Evolutionary conservation across 2,888 invertebrate species (phyloP), one percentile per base, ranked within the genome.

Genomic region (Nemapogon koenigi): DNA sequence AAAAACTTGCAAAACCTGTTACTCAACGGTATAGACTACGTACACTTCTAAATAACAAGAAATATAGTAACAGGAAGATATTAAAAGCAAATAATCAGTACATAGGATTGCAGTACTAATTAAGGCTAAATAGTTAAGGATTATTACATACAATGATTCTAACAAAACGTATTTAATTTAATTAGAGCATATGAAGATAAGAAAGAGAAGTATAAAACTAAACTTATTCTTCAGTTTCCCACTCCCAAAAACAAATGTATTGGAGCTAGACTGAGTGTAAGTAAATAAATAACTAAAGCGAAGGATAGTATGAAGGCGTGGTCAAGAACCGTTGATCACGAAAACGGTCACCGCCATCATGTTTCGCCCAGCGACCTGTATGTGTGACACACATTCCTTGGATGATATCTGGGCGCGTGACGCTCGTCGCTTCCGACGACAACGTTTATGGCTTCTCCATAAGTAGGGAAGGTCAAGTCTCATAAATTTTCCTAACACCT

Each of bases 301-400:
- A 22, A 22, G 22, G 22, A 7, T 22, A 22, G 22, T 22, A 22
- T 14, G 16, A 19, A 19, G 33, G 19, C 33, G 33, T 16, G 33
- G 33, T 19, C 19, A 33, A 33, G 33, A 33, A 33, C 33, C 33
- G 33, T 33, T 33, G 33, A 11, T 33, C 33, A 33, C 18, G 11
- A 33, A 33, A 33, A 11, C 19, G 4, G 33, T 19, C 15, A 33
- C 19, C 19, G 33, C 33, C 33, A 31, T 31, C 14, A 31, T 31
- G n/a, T 31, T 43, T 43, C 46, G 47, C 46, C 46, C 46, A 41
- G 45, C 52, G 55, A n/a, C n/a, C n/a, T n/a, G n/a, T n/a, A n/a
- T n/a, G n/a, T n/a, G n/a, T n/a, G n/a, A 55, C 52, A 58, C 46
- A 56, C 49, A 58, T 57, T 49, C 43, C 38, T 33, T 33, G 33